These are phyloP conservation scores for Catharus fuscescens DNA, from an alignment of 2,113 vertebrate species.

Conservation along the genomic window DNA sequence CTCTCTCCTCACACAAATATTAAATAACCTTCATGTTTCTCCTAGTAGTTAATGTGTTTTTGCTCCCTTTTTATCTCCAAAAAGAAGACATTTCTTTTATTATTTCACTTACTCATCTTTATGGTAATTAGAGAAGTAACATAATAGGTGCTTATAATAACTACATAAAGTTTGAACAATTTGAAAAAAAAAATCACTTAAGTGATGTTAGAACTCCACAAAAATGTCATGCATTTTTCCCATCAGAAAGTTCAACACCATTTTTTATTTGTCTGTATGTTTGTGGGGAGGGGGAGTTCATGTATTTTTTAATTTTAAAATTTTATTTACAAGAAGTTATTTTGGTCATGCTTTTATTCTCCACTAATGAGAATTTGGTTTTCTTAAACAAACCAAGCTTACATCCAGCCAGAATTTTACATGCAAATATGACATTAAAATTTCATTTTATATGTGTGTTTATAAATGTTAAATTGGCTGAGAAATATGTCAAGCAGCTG, in stretches of 20 bases:
- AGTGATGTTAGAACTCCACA: background rate
- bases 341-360: background rate
- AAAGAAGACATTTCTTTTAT: background rate
- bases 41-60: background rate
- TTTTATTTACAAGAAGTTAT: background rate
- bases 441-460: constrained; percentile 2
- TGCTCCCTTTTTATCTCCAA: background rate
- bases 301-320: background rate
- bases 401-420: background rate
- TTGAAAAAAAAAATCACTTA: background rate
- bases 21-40: background rate
- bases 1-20: background rate
- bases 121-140: background rate
- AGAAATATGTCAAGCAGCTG: constrained; percentile 16
- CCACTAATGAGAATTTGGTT: background rate
- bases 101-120: background rate
- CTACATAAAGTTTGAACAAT: background rate
- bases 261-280: background rate
- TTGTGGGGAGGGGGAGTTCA: fast-evolving
- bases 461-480: constrained; percentile 31
- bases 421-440: constrained; percentile 10
- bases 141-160: background rate
- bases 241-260: background rate
- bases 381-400: background rate
- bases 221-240: background rate